Evolutionary conservation across 2,113 vertebrate species (phyloP).

Genomic region (Apodemus speciosus): DNA sequence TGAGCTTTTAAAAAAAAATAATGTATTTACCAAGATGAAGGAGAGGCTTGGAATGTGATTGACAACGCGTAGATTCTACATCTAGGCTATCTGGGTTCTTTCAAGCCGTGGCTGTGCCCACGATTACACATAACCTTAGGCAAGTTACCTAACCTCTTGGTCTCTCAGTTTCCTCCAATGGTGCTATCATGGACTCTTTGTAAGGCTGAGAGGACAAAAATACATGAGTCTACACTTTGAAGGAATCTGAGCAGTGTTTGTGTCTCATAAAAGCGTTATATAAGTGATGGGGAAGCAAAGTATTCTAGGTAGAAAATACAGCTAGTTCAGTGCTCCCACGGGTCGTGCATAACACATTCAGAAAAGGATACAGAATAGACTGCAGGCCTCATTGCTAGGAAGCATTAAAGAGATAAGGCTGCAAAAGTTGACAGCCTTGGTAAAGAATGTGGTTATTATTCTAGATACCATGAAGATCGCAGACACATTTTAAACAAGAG

Average conservation of each 20-base stretch:
- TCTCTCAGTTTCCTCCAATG: background rate
- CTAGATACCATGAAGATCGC: background rate
- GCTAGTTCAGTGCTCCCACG: background rate
- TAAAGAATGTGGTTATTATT: conserved; percentile 48
- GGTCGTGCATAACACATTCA: background rate
- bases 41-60: background rate
- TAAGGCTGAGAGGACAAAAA: background rate
- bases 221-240: background rate
- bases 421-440: background rate
- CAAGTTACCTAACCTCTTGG: background rate
- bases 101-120: background rate
- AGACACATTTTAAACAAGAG: conserved; percentile 26
- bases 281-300: background rate
- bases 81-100: background rate
- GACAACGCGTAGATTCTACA: conserved; percentile 2
- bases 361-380: background rate
- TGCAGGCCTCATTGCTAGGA: background rate
- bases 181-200: background rate
- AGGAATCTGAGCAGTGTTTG: background rate
- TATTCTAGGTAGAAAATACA: background rate
- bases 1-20: conserved; percentile 16
- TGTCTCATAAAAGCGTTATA: background rate
- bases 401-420: background rate
- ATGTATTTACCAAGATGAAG: conserved; percentile 13
- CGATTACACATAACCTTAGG: background rate